A percentile compares a stretch with the other conserved stretches of the same genome.
phyloP scores from a whole-genome alignment of 1,140 invertebrate species.

The Tetragonula clypearis region DNA sequence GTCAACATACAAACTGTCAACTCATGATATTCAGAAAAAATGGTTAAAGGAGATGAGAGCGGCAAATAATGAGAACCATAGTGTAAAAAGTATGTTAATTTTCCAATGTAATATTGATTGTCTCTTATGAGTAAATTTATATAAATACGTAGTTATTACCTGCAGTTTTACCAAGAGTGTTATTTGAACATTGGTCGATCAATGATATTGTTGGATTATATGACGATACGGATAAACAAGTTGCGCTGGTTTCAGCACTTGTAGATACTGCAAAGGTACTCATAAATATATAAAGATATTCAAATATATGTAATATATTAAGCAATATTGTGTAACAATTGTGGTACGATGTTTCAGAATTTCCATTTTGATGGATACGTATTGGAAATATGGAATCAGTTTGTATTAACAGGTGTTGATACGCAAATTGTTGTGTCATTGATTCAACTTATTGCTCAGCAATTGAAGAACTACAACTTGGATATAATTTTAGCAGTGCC shows the following conservation, averaged over 20 bases:
- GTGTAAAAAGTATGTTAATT: constrained; percentile 78
- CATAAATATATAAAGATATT: background rate
- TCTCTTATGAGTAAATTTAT: background rate
- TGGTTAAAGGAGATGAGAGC: constrained; percentile 89
- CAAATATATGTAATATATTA: background rate
- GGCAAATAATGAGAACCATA: constrained; percentile 81
- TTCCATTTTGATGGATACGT: constrained; percentile 92
- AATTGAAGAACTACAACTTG: constrained; percentile 83
- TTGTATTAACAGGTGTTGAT: constrained; percentile 85
- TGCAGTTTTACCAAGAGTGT: constrained; percentile 90
- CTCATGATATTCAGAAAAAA: constrained; percentile 91
- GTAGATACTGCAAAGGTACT: constrained; percentile 84
- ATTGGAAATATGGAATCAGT: constrained; percentile 94
- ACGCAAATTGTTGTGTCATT: constrained; percentile 84
- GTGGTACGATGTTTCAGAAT: constrained; percentile 74
- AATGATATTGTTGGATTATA: constrained; percentile 86
- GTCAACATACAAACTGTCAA: constrained; percentile 85
- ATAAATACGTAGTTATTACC: constrained; percentile 42
- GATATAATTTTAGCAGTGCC: constrained; percentile 92
- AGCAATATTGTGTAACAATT: background rate
- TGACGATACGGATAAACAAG: constrained; percentile 83
- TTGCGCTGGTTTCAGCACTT: constrained; percentile 84
- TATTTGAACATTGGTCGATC: constrained; percentile 93
- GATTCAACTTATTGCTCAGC: constrained; percentile 84
- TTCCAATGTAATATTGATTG: background rate